Evolutionary conservation across 2,888 invertebrate species (phyloP), one percentile per base, ranked within the genome.

Genomic region (Sphinx pinastri): DNA sequence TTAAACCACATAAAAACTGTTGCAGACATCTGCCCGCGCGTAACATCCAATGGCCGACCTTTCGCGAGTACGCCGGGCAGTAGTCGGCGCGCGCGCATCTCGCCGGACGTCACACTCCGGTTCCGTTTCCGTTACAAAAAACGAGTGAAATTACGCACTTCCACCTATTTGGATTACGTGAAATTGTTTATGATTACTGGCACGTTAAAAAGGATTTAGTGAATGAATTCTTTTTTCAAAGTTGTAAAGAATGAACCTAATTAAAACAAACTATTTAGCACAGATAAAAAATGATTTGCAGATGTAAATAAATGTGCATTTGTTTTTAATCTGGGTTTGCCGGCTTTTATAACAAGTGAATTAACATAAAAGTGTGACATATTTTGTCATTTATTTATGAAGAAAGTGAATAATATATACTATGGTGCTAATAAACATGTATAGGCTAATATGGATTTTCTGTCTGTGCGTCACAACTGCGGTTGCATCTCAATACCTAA

Each of bases 41-140:
- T 78, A 76, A 74, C 75, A 73, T 72, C 71, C 55, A 57, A 68
- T 68, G 68, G 52, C 60, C 75, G 75, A 75, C 74, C 79, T 77
- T 79, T 81, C 76, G 76, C 77, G 81, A 76, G 73, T 75, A 76
- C 77, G 71, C 79, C 67, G 70, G 67, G 71, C 79, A 81, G 81
- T 82, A 75, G 74, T 76, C 74, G 73, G 78, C 82, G 85, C 83
- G 76, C 77, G 83, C 83, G 83, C 83, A 76, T 71, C 73, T 73
- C 70, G 60, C 66, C 75, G 73, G 77, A 78, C 77, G 79, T 74
- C 66, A 47, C 45, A 52, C 14, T 47, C 25, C 67, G 25, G 55
- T 67, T 70, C 70, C 70, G 58, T 57, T 70, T 68, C 69, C 69
- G 60, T 60, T 19, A 54, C 25, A 68, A 54, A 67, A 63, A 45